phyloP scores from a whole-genome alignment of 1,140 invertebrate genomes.

The Philotrypesis tridentata region DNA sequence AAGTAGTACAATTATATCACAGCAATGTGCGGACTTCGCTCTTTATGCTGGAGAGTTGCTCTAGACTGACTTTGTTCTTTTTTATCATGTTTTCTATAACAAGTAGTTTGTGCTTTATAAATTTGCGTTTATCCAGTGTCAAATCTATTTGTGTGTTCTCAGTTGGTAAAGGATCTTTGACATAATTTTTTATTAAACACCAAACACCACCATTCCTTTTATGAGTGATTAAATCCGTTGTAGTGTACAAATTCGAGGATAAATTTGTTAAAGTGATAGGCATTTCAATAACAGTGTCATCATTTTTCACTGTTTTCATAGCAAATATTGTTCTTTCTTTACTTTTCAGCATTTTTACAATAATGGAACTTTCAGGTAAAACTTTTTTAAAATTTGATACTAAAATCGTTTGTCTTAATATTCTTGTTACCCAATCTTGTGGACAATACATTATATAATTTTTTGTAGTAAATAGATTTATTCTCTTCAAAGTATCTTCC shows the following conservation, averaged over 20 bases:
- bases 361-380: conserved; percentile 57
- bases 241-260: conserved; percentile 36
- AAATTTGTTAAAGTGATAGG: conserved; percentile 50
- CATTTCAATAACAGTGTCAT: conserved; percentile 57
- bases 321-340: conserved; percentile 53
- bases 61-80: conserved; percentile 57
- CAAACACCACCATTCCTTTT: conserved; percentile 56
- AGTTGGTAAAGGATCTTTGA: conserved; percentile 50
- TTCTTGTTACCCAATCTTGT: conserved; percentile 54
- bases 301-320: conserved; percentile 58
- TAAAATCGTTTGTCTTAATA: conserved; percentile 53
- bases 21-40: conserved; percentile 54
- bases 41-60: conserved; percentile 60
- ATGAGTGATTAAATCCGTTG: conserved; percentile 61
- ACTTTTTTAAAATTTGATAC: conserved; percentile 55
- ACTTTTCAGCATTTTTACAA: conserved; percentile 55
- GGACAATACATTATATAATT: conserved; percentile 52
- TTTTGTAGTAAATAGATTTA: conserved; percentile 64
- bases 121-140: conserved; percentile 50
- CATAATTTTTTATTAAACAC: conserved; percentile 65
- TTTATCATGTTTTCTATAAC: conserved; percentile 51
- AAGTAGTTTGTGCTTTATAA: conserved; percentile 61
- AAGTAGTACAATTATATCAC: too few species aligned
- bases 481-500: conserved; percentile 58
- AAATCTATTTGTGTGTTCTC: conserved; percentile 48